Conservation (phyloP, 2,888 invertebrate species). For the Nebria salina region DNA sequence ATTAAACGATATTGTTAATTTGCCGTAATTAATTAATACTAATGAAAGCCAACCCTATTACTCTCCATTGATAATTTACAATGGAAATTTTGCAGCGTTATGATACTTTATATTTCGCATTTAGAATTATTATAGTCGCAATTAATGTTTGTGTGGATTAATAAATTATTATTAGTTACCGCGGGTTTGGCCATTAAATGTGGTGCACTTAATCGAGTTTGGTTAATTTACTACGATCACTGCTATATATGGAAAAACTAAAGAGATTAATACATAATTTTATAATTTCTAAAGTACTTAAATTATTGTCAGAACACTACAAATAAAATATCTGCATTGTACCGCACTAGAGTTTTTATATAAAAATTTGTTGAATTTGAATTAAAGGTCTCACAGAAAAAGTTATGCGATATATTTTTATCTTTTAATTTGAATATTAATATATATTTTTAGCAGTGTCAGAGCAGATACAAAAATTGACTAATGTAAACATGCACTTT, state of each 20-base stretch:
- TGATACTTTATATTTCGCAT: neutral
- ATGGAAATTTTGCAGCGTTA: neutral
- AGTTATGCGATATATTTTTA: too few species aligned
- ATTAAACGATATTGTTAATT: slow-evolving; percentile 34
- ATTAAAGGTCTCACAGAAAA: too few species aligned
- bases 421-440: too few species aligned
- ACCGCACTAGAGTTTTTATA: too few species aligned
- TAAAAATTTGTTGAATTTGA: too few species aligned
- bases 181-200: neutral
- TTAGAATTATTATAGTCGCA: neutral
- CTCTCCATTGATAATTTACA: slow-evolving; percentile 13
- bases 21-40: slow-evolving; percentile 40
- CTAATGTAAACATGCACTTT: too few species aligned
- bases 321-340: too few species aligned
- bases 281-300: too few species aligned
- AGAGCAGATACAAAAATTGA: too few species aligned
- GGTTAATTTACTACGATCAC: neutral
- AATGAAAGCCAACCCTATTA: slow-evolving; percentile 36
- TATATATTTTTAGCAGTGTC: too few species aligned
- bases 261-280: neutral
- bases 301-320: too few species aligned
- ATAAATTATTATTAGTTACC: neutral
- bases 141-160: neutral
- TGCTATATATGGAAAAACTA: neutral
- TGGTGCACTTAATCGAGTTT: neutral